These are phyloP conservation scores for Manis pentadactyla DNA, from an alignment of 2,797 vertebrate species.

Conservation along the genomic window DNA sequence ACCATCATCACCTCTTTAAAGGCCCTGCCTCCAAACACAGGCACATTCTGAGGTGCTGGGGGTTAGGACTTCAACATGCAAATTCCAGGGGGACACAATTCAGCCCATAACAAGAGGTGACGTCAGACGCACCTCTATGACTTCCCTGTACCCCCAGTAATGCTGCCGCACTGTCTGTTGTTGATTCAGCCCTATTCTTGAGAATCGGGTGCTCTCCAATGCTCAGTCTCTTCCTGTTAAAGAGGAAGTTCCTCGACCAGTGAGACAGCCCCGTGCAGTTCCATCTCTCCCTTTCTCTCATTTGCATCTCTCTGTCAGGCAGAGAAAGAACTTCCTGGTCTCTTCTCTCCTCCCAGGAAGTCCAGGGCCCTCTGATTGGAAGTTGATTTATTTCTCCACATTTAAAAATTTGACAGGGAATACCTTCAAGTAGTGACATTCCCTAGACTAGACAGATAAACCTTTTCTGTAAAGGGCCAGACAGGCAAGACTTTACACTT, in stretches of 20 bases:
- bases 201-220: rapidly evolving
- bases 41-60: not conserved
- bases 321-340: not conserved
- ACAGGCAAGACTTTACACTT: not conserved
- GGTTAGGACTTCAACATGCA: not conserved
- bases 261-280: not conserved
- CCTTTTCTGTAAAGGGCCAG: not conserved
- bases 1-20: not conserved
- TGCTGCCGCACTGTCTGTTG: not conserved
- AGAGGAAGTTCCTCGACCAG: not conserved
- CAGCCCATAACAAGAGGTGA: not conserved
- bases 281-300: too few species aligned
- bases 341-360: not conserved
- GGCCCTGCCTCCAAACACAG: not conserved
- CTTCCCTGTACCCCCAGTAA: not conserved
- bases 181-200: not conserved
- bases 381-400: not conserved
- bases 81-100: not conserved
- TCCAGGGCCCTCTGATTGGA: not conserved
- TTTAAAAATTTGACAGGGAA: not conserved
- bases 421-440: not conserved
- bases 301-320: not conserved
- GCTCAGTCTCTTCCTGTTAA: not conserved
- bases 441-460: not conserved
- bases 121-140: not conserved